Evolutionary conservation across 2,888 invertebrate species (phyloP).

Genomic region (Plebejus argus): DNA sequence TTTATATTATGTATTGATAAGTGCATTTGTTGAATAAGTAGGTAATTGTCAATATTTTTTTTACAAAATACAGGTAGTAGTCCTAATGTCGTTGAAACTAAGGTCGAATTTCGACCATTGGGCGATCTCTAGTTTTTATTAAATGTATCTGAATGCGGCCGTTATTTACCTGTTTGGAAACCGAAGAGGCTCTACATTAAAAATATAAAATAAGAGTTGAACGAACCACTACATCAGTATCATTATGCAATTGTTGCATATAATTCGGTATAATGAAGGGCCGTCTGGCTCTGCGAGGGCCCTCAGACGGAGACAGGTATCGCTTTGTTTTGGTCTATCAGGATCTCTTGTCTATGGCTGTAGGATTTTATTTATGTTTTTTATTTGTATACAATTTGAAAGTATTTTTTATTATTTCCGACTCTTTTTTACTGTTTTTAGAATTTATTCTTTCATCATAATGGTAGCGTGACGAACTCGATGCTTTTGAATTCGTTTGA

Average conservation of each 20-base stretch:
- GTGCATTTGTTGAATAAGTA: no score
- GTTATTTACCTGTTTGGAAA: not conserved
- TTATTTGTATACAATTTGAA: not conserved
- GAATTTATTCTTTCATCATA: not conserved
- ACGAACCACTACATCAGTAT: not conserved
- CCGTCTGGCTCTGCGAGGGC: slow-evolving; percentile 10
- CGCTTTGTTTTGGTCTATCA: slow-evolving; percentile 3
- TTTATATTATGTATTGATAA: no score
- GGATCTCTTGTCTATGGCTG: not conserved
- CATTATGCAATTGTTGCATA: slow-evolving; percentile 17
- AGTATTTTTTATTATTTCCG: not conserved
- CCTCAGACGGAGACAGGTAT: not conserved
- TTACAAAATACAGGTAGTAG: no score
- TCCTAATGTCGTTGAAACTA: no score
- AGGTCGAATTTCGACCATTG: no score
- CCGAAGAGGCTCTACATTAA: not conserved
- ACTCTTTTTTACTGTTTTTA: not conserved
- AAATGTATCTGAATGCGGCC: not conserved
- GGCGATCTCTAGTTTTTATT: no score
- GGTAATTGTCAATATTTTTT: no score
- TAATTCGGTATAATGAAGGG: slow-evolving; percentile 11
- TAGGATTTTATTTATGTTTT: not conserved
- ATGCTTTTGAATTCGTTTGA: not conserved
- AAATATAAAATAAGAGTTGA: not conserved
- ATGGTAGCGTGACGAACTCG: not conserved